Conservation (phyloP, 2,113 vertebrate genomes). For the Gadus chalcogrammus region DNA sequence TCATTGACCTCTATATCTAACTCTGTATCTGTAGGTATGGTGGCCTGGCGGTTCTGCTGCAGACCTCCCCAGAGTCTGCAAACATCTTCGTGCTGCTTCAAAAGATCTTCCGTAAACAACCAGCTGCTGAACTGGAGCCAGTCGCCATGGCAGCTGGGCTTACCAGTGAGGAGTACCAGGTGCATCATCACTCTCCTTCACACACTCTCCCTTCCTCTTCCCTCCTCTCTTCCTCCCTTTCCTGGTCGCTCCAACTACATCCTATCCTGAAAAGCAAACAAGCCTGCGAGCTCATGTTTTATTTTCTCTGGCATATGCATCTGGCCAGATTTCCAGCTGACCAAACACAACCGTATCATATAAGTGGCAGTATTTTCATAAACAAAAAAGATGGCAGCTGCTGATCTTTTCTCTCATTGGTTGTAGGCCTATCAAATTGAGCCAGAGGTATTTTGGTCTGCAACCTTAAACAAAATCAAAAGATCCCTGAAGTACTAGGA, state of each 20-base stretch:
- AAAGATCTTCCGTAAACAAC: conserved; percentile 80
- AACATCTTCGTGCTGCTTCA: conserved; percentile 83
- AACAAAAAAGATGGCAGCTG: too few relatives aligned
- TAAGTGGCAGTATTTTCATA: too few relatives aligned
- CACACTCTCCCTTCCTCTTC: neutral
- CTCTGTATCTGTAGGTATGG: conserved; percentile 74
- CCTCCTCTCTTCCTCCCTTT: neutral
- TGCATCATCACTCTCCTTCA: conserved; percentile 31
- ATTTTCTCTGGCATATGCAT: too few relatives aligned
- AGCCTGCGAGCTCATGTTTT: too few relatives aligned
- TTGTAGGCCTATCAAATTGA: too few relatives aligned
- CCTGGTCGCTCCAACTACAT: neutral
- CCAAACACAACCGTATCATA: too few relatives aligned
- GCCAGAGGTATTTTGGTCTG: neutral
- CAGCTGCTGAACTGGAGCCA: conserved; percentile 71
- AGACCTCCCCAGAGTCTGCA: conserved; percentile 87
- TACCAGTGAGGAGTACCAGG: conserved; percentile 84
- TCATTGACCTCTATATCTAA: neutral
- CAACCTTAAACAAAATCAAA: too few relatives aligned
- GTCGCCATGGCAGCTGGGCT: conserved; percentile 75
- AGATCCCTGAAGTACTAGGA: too few relatives aligned
- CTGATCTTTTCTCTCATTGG: too few relatives aligned
- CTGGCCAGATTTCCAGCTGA: too few relatives aligned
- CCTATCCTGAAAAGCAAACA: neutral
- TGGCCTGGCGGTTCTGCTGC: conserved; percentile 82